Base-by-base conservation (phyloP, 2,797 vertebrate species). In the Luscinia luscinia region DNA sequence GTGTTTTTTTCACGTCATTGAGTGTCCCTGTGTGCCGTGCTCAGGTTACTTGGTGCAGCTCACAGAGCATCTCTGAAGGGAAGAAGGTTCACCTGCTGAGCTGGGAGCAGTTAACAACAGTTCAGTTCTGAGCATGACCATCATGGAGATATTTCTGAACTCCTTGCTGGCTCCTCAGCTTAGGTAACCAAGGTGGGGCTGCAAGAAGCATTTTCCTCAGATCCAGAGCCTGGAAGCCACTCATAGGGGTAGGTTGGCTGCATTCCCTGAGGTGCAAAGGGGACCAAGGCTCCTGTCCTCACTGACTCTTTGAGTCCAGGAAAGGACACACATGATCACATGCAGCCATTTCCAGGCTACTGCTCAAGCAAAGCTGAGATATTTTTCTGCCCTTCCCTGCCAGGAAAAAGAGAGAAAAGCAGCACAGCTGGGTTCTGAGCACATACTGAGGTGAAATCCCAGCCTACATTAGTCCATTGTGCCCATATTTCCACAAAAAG, bases 21-120 rank as follows among this genome's bases (percentile, higher is more conserved):
- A 36, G 28, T 52, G 58, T 43, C 41, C 24, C 24, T 6, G 2
- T 5, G 22, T 30, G 38, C 1, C 0, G 13, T 66, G 51, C 34
- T 15, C 20, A 9, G 0, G 0, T 46, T 63, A 8, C 21, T 27
- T 30, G 2, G 15, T 45, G 57, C 9, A 9, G 14, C 1, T 0
- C 45, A 4, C 0, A 0, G 36, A 72, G n/a, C 12, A 0, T 38
- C 70, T 64, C n/a, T 12, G 57, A 69, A 62, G 80, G 55, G 55
- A 78, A 28, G 21, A 48, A 64, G 4, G 3, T 38, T 89, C n/a
- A 6, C 11, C 2, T 54, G 51, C 30, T 46, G 58, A 49, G 55
- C 62, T 3, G 6, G 27, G 58, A 76, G 7, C 15, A 24, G 22
- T 62, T 66, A 41, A 46, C 14, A 55, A 1, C 2, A 2, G 28